These are phyloP conservation scores for rabbit (Oryctolagus cuniculus) DNA, from an alignment of 2,113 vertebrate species.

Conservation along the genomic window DNA sequence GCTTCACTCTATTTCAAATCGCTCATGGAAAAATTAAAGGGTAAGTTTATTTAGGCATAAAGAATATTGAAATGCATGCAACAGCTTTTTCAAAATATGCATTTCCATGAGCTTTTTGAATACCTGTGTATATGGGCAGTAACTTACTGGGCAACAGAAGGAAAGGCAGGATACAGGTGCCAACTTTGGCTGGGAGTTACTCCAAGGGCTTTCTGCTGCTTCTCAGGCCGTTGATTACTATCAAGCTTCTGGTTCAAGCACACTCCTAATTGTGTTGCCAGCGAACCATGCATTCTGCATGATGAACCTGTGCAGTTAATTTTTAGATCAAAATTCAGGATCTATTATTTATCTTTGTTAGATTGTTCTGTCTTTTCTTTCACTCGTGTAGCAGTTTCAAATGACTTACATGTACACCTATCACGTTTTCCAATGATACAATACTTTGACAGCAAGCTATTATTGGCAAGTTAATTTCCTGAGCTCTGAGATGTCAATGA, in stretches of 20 bases:
- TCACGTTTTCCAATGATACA: neutral
- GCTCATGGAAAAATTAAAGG: no score
- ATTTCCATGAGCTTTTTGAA: no score
- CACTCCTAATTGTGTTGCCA: neutral
- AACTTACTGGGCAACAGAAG: neutral
- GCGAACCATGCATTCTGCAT: neutral
- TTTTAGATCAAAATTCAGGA: neutral
- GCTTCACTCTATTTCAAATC: neutral
- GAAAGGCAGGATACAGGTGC: neutral
- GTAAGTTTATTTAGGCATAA: no score
- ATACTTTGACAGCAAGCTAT: neutral
- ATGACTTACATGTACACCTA: neutral
- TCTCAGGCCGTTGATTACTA: neutral
- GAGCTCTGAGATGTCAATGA: constrained; percentile 47
- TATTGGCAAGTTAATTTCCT: constrained; percentile 47
- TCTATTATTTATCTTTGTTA: neutral
- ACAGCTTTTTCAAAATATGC: no score
- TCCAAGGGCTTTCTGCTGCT: neutral
- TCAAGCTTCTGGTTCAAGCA: neutral
- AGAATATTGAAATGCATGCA: no score
- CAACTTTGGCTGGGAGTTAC: neutral
- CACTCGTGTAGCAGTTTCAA: constrained; percentile 22
- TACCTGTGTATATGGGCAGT: neutral
- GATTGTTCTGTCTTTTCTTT: neutral
- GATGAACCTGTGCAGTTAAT: neutral